Evolutionary conservation across 2,888 invertebrate genomes (phyloP), one percentile per base, ranked within the genome.

Genomic region (Drosophila affinis): DNA sequence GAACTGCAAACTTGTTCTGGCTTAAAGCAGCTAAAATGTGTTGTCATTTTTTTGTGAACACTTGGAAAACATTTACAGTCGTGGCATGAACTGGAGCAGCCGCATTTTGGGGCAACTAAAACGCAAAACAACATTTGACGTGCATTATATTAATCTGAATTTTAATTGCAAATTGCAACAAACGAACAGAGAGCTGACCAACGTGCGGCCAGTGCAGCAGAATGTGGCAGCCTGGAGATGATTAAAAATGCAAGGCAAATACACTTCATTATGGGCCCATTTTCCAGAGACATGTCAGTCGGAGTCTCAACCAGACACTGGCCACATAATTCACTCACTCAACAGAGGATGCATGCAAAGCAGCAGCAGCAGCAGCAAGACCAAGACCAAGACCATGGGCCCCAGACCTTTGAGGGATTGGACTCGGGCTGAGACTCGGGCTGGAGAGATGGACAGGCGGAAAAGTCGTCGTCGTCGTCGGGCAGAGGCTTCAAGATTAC

Each of bases 201-300:
- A 65, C 60, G 46, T 68, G 56, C 24, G 39, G 60, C 10, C 47
- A 57, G 62, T 47, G 27, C 51, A 52, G 65, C 65, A 65, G 44
- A 58, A 59, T 48, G 27, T 56, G 57, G 65, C 65, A 65, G 29
- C 51, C 46, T 49, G 55, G 53, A 65, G 64, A 69, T 79, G 89
- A 77, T 84, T 84, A 89, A 69, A 79, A 70, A 84, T 84, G 83
- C 88, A 73, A 70, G 64, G 79, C 83, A 82, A 84, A 84, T 87
- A 88, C 89, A 75, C 86, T 89, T 84, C 83, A 84, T 84, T 83
- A 84, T 75, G 71, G 88, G 88, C 79, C 77, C 87, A 82, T 89
- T 84, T 88, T 75, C 59, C 87, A 56, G 52, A 77, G 61, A 72
- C 72, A 77, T 82, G 83, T 85, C 83, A 83, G 39, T 82, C 72